Conservation (phyloP, 2,797 vertebrate species). For the Poecilia velifera region DNA sequence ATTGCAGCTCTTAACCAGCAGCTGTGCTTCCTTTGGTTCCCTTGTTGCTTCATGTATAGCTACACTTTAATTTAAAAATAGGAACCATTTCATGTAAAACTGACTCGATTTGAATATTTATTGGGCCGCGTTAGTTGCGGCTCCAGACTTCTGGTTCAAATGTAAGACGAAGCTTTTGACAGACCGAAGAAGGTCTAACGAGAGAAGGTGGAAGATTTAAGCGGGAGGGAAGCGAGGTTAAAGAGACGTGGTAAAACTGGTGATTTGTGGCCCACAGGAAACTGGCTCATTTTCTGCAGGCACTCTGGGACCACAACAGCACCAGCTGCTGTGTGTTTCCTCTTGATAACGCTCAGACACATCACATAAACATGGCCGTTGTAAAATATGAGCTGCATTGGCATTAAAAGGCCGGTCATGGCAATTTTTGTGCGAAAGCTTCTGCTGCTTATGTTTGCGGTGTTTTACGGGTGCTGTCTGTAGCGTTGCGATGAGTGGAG, state of each 20-base stretch:
- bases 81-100: neutral
- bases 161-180: neutral
- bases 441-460: conserved; percentile 1
- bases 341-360: conserved; percentile 58
- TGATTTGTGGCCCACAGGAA: conserved; percentile 71
- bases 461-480: neutral
- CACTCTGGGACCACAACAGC: conserved; percentile 37
- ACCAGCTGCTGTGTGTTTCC: conserved; percentile 61
- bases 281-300: conserved; percentile 39
- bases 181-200: conserved; percentile 12
- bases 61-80: conserved; percentile 18
- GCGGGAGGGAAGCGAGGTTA: conserved; percentile 45
- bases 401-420: conserved; percentile 4
- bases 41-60: conserved; percentile 6
- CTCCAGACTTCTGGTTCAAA: neutral
- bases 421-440: neutral
- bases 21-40: conserved; percentile 7
- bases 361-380: conserved; percentile 24
- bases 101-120: neutral
- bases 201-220: conserved; percentile 42
- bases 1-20: conserved; percentile 19
- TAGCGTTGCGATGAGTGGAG: neutral
- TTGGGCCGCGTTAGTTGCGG: no score
- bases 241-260: conserved; percentile 35
- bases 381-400: neutral